Evolutionary conservation across 2,797 vertebrate species (phyloP), one percentile per base, ranked within the genome.

Genomic region (Meda fulgida): DNA sequence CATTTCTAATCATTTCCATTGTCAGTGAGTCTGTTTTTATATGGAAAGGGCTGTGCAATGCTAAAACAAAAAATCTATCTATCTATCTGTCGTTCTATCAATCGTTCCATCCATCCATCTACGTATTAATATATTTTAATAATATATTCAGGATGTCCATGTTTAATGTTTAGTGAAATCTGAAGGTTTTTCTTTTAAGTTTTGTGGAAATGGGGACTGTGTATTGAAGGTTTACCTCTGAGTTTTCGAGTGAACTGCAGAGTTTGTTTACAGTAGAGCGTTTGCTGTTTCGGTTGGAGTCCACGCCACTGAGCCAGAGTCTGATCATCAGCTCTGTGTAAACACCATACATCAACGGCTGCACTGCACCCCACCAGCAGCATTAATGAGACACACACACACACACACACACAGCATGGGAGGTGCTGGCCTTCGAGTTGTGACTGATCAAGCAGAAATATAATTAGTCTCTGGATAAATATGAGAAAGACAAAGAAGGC

Each of bases 281-380:
- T 67, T 81, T 46, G 78, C 36, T 36, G 60, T 36, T 7, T 75
- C 43, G 31, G 40, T 71, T 48, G 34, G 40, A 60, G 76, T 55
- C 65, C 83, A 84, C 78, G 65, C 60, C 43, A 51, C 58, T 4
- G 55, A 65, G 34, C 67, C 77, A 29, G 60, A 80, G 11, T 78
- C 69, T 67, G 16, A 77, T 81, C 53, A 48, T 72, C 72, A 40
- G 38, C 60, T 69, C 77, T 53, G 26, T 63, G 65, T 81, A 81
- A 84, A 87, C 83, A 84, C 83, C 51, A 84, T 81, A 82, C 75
- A 69, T 83, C 80, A 79, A 55, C 80, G 83, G 69, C 80, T 80
- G 58, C 77, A 69, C 18, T 40, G 48, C 48, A 60, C 67, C 53
- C 36, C 36, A 11, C 48, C 53, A 58, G 51, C 53, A 58, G 51